Percentiles rank a stretch among this genome's conserved stretches.
These are phyloP conservation scores for Hyles euphorbiae DNA, from an alignment of 1,140 invertebrate species.

Conservation along the genomic window DNA sequence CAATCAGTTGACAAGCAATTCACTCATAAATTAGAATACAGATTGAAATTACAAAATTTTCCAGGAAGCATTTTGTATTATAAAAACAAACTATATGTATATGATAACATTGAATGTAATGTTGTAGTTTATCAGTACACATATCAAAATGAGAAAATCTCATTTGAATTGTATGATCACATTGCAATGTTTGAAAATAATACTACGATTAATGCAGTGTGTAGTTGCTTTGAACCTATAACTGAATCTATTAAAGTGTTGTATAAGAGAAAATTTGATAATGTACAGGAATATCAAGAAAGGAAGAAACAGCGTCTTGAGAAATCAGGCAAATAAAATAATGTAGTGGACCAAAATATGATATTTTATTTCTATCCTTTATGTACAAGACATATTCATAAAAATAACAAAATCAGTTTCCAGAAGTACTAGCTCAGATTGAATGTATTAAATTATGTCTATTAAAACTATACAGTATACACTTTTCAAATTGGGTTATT, in stretches of 20 bases:
- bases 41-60: slow-evolving; percentile 32
- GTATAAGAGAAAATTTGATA: slow-evolving; percentile 86
- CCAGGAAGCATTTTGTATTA: slow-evolving; percentile 47
- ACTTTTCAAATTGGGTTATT: too few species aligned
- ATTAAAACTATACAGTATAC: too few species aligned
- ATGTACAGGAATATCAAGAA: slow-evolving; percentile 85
- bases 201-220: not conserved
- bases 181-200: slow-evolving; percentile 43
- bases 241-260: slow-evolving; percentile 77
- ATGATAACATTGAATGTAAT: slow-evolving; percentile 39
- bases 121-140: slow-evolving; percentile 43
- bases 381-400: not conserved
- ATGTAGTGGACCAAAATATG: slow-evolving; percentile 11
- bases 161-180: slow-evolving; percentile 24
- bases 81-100: slow-evolving; percentile 69
- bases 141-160: slow-evolving; percentile 42
- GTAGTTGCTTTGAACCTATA: slow-evolving; percentile 57
- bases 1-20: slow-evolving; percentile 33
- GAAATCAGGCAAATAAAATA: slow-evolving; percentile 34
- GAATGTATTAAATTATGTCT: too few species aligned
- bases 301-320: slow-evolving; percentile 78
- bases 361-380: slow-evolving; percentile 10
- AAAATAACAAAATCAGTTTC: not conserved
- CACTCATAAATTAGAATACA: slow-evolving; percentile 38
- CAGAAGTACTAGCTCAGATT: too few species aligned